These are phyloP conservation scores for Benthosema pterotum DNA, from an alignment of 2,797 vertebrate genomes.

Conservation along the genomic window DNA sequence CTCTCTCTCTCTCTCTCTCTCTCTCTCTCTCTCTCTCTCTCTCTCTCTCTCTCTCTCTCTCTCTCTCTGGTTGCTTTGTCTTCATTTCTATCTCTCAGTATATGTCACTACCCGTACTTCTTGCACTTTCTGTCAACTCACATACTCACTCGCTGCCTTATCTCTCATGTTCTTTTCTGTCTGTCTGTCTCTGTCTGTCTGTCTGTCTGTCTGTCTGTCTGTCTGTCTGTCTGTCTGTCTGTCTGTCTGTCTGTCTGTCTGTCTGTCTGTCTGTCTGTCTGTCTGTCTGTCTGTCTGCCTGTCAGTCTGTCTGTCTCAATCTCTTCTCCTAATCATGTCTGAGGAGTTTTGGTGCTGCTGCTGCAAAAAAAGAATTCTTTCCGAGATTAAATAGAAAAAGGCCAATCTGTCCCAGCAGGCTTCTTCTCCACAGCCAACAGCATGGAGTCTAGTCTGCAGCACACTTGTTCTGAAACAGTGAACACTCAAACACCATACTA, in stretches of 20 bases:
- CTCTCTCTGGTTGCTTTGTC: neutral
- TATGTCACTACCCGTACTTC: neutral
- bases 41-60: slow-evolving; percentile 1
- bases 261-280: neutral
- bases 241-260: neutral
- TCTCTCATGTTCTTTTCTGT: neutral
- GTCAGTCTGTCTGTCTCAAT: neutral
- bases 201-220: neutral
- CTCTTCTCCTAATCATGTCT: slow-evolving; percentile 23
- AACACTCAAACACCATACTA: too few relatives aligned
- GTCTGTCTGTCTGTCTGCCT: neutral
- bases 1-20: neutral
- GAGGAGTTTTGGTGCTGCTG: slow-evolving; percentile 30
- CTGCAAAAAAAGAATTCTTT: slow-evolving; percentile 51
- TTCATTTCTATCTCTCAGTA: neutral
- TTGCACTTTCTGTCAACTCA: neutral
- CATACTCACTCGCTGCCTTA: neutral
- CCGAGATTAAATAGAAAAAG: slow-evolving; percentile 61
- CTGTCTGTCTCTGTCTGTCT: neutral
- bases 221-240: neutral
- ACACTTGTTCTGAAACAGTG: slow-evolving; percentile 14
- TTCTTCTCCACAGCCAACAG: slow-evolving; percentile 20
- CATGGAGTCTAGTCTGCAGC: slow-evolving; percentile 20
- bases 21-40: slow-evolving; percentile 5
- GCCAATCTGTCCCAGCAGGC: slow-evolving; percentile 48